These are phyloP conservation scores for Mycalesis mineus DNA, from an alignment of 2,888 invertebrate genomes.

Conservation along the genomic window DNA sequence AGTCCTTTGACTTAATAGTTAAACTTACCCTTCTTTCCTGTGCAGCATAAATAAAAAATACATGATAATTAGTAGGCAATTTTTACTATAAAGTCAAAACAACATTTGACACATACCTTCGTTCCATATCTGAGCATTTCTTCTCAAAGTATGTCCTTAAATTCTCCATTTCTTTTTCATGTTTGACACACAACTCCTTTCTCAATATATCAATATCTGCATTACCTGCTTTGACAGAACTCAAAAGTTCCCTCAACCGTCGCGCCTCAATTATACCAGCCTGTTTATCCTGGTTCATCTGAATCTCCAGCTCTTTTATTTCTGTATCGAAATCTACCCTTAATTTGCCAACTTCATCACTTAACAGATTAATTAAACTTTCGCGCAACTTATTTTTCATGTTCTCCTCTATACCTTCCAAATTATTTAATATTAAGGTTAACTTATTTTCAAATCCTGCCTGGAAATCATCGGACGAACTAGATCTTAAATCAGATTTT, in stretches of 20 bases:
- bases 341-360: constrained; percentile 74
- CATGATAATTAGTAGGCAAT: no score
- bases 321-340: constrained; percentile 62
- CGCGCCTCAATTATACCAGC: constrained; percentile 74
- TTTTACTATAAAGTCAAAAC: neutral
- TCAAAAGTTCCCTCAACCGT: constrained; percentile 73
- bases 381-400: constrained; percentile 69
- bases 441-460: constrained; percentile 61
- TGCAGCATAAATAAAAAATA: neutral
- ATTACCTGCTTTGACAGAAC: constrained; percentile 77
- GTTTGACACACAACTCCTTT: constrained; percentile 80
- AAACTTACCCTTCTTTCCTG: constrained; percentile 1
- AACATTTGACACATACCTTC: constrained; percentile 65
- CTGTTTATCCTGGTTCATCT: constrained; percentile 78
- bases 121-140: constrained; percentile 88
- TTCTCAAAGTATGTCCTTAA: constrained; percentile 87
- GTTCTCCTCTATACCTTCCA: constrained; percentile 64
- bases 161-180: constrained; percentile 87
- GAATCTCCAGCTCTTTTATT: constrained; percentile 58
- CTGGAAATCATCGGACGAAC: constrained; percentile 58
- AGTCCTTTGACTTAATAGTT: neutral
- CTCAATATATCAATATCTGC: constrained; percentile 76
- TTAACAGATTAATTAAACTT: constrained; percentile 75
- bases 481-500: constrained; percentile 59
- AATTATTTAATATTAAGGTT: constrained; percentile 50